These are phyloP conservation scores for Globia sparganii DNA, from an alignment of 2,888 invertebrate genomes.

Conservation along the genomic window DNA sequence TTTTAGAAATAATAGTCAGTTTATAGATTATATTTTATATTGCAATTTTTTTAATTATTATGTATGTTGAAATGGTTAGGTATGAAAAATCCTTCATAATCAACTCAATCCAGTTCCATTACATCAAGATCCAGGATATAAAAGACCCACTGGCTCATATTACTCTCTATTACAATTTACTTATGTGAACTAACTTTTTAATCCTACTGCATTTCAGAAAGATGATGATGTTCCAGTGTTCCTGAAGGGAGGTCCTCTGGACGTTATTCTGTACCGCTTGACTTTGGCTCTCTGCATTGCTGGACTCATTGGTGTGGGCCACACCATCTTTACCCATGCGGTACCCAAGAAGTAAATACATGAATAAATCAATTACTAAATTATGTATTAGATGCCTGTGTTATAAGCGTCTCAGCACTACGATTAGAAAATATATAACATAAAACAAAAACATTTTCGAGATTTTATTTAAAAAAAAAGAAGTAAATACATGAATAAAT, in stretches of 20 bases:
- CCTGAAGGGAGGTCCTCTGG: conserved; percentile 90
- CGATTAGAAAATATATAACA: conserved; percentile 76
- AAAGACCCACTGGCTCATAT: neutral
- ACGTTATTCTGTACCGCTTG: conserved; percentile 86
- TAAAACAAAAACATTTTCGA: conserved; percentile 48
- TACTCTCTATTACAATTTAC: neutral
- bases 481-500: neutral
- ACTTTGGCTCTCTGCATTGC: conserved; percentile 83
- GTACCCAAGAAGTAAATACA: conserved; percentile 80
- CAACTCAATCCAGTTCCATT: neutral
- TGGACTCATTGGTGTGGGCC: conserved; percentile 82
- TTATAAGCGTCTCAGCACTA: conserved; percentile 74
- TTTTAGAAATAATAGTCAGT: too few species aligned
- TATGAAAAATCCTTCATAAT: neutral
- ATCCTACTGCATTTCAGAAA: conserved; percentile 82
- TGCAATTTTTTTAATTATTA: neutral
- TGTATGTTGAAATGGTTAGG: neutral
- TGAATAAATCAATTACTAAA: conserved; percentile 65
- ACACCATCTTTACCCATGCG: conserved; percentile 82
- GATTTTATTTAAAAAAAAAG: conserved; percentile 25
- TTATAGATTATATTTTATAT: neutral
- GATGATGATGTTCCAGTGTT: conserved; percentile 91
- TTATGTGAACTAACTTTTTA: neutral
- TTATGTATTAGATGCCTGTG: conserved; percentile 80
- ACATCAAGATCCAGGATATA: neutral